Percentiles rank a stretch among this genome's conserved stretches.
Evolutionary conservation across 2,113 vertebrate species (phyloP).

Genomic region (Pseudopodoces humilis): DNA sequence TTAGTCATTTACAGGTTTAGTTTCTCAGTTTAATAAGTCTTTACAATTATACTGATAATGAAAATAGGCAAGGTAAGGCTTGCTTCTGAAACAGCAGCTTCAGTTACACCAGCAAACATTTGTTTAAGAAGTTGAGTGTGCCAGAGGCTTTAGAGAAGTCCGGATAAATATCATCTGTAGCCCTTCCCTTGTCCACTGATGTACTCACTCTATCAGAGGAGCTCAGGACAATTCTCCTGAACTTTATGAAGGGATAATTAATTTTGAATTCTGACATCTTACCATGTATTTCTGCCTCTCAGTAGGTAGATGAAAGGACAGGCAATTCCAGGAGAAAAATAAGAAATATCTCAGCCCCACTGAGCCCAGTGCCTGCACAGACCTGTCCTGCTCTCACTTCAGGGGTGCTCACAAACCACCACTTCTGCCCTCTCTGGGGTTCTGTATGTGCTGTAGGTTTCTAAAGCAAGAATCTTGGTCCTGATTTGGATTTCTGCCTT

Average conservation of each 20-base stretch:
- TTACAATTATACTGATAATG: background rate
- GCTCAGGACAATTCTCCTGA: background rate
- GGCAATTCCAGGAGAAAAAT: background rate
- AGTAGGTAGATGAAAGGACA: background rate
- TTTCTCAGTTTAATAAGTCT: background rate
- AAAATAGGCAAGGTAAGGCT: background rate
- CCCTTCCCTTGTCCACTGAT: background rate
- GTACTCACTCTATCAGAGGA: background rate
- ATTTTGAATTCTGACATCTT: background rate
- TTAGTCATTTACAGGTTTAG: background rate
- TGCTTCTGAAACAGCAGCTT: background rate
- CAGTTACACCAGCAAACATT: background rate
- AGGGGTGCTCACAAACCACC: background rate
- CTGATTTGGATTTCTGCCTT: background rate
- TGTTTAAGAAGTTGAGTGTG: background rate
- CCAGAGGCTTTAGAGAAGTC: background rate
- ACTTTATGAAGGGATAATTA: background rate
- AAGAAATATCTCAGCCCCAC: rapidly evolving
- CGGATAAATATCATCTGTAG: background rate
- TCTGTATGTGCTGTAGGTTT: rapidly evolving
- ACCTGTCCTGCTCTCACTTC: background rate
- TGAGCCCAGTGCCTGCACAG: background rate
- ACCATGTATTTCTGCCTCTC: background rate
- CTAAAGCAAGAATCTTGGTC: background rate
- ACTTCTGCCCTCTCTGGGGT: background rate